A percentile compares a stretch with the other conserved stretches of the same genome.
These are phyloP conservation scores for Albula glossodonta DNA, from an alignment of 2,113 vertebrate species.

Conservation along the genomic window DNA sequence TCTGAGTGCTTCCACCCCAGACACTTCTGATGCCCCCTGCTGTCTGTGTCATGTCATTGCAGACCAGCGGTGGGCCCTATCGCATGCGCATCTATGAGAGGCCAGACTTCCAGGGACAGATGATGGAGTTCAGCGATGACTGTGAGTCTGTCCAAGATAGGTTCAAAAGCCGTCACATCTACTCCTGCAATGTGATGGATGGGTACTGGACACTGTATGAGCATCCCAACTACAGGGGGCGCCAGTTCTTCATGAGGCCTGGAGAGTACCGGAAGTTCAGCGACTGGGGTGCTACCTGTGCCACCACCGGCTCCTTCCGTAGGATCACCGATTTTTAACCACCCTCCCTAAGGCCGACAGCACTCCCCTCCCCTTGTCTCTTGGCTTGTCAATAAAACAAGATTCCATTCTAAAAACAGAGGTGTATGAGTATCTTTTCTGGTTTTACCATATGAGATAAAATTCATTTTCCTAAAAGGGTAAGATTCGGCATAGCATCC, in stretches of 20 bases:
- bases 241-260: slow-evolving; percentile 65
- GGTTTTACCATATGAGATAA: too few species aligned
- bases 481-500: too few species aligned
- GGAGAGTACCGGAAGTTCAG: slow-evolving; percentile 62
- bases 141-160: slow-evolving; percentile 62
- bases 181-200: slow-evolving; percentile 63
- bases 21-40: neutral
- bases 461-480: too few species aligned
- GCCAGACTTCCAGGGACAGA: slow-evolving; percentile 66
- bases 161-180: slow-evolving; percentile 61
- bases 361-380: neutral
- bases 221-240: slow-evolving; percentile 57
- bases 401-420: slow-evolving; percentile 20
- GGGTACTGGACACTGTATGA: slow-evolving; percentile 64
- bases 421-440: neutral
- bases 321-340: slow-evolving; percentile 58
- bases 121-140: slow-evolving; percentile 66
- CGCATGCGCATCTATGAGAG: slow-evolving; percentile 61
- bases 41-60: slow-evolving; percentile 19
- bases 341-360: neutral
- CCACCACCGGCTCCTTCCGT: slow-evolving; percentile 64
- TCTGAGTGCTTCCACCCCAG: neutral
- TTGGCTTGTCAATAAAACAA: slow-evolving; percentile 39
- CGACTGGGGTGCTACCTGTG: slow-evolving; percentile 60
- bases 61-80: slow-evolving; percentile 62